phyloP scores from a whole-genome alignment of 2,113 vertebrate genomes.

The Halcyon senegalensis region DNA sequence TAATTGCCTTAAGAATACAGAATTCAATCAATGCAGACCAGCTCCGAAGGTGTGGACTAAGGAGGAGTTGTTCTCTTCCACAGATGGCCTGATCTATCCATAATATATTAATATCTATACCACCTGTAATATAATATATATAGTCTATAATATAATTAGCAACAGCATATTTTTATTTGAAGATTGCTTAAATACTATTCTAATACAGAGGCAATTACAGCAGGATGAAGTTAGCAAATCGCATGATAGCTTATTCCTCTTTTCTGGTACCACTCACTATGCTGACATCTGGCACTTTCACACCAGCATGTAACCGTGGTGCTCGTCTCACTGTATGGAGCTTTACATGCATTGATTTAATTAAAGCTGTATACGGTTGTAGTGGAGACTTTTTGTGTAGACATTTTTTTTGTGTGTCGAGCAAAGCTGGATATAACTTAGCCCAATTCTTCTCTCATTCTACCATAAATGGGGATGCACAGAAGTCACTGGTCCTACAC shows the following conservation, averaged over 20 bases:
- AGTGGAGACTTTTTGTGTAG: neutral
- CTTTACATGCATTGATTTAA: neutral
- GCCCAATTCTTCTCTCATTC: neutral
- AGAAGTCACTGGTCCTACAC: neutral
- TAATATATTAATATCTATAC: neutral
- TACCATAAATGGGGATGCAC: neutral
- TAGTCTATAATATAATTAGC: neutral
- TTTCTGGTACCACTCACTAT: neutral
- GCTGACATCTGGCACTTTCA: neutral
- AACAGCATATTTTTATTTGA: neutral
- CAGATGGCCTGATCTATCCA: neutral
- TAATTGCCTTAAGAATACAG: neutral
- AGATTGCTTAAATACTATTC: neutral
- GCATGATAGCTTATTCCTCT: neutral
- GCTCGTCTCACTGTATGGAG: neutral
- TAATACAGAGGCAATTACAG: neutral
- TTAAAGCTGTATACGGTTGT: neutral
- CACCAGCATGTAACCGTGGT: neutral
- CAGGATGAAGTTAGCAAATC: neutral
- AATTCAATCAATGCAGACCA: neutral
- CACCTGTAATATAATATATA: neutral
- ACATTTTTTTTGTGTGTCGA: neutral
- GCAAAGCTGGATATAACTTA: neutral
- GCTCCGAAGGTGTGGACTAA: fast-evolving
- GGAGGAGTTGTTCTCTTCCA: neutral